Evolutionary conservation across 2,888 invertebrate genomes (phyloP).

Genomic region (Drosophila peninsularis): DNA sequence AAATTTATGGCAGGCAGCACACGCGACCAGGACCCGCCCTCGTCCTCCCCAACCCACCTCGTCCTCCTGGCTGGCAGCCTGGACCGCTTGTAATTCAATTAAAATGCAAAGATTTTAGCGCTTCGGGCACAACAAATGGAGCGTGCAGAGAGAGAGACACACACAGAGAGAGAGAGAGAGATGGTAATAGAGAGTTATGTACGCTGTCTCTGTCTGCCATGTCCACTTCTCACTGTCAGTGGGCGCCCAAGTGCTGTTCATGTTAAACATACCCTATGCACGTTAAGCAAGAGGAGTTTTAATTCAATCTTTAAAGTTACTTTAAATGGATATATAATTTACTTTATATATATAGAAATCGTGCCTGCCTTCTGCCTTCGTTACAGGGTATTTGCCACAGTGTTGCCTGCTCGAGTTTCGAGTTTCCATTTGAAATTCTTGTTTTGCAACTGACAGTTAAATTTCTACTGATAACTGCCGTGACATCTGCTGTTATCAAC

Average conservation of each 20-base stretch:
- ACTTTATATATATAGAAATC: too few relatives aligned
- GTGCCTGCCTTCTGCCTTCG: too few relatives aligned
- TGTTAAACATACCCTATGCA: slow-evolving; percentile 24
- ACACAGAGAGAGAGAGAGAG: not conserved
- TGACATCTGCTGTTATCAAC: slow-evolving; percentile 34
- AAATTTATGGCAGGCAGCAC: slow-evolving; percentile 69
- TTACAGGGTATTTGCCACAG: slow-evolving; percentile 12
- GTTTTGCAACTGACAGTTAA: slow-evolving; percentile 29
- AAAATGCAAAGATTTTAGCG: slow-evolving; percentile 67
- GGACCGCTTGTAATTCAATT: slow-evolving; percentile 69
- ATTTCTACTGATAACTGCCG: slow-evolving; percentile 25
- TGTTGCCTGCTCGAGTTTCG: not conserved
- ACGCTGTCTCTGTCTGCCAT: slow-evolving; percentile 11
- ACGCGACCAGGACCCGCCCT: slow-evolving; percentile 54
- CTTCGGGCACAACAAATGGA: slow-evolving; percentile 66
- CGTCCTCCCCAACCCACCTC: slow-evolving; percentile 1
- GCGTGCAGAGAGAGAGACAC: slow-evolving; percentile 25
- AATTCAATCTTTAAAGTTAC: not conserved
- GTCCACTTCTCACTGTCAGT: slow-evolving; percentile 45
- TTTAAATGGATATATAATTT: too few relatives aligned
- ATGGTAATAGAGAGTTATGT: not conserved
- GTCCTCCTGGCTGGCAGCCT: slow-evolving; percentile 25
- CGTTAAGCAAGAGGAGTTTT: not conserved
- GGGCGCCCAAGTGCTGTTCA: slow-evolving; percentile 16
- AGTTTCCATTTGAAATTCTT: slow-evolving; percentile 11